Conservation (phyloP, 2,797 vertebrate genomes). For the Delichon dasypus region DNA sequence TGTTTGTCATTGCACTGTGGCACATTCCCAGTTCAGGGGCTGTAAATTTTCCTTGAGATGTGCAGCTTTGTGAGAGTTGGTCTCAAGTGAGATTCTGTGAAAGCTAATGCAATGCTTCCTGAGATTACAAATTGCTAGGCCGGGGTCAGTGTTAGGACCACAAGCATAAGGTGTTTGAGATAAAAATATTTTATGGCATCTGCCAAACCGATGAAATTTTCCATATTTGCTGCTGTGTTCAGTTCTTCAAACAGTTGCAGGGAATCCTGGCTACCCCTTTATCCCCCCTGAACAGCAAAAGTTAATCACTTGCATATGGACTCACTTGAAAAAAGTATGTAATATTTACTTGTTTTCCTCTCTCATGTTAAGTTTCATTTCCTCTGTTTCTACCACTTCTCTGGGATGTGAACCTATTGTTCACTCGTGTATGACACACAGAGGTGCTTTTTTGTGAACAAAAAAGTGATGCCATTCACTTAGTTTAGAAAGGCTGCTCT, state of each 20-base stretch:
- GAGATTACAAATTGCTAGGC: neutral
- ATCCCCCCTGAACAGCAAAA: conserved; percentile 37
- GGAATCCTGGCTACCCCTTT: conserved; percentile 47
- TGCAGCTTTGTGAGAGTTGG: neutral
- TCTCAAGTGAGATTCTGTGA: conserved; percentile 5
- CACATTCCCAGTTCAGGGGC: neutral
- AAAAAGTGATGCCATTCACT: neutral
- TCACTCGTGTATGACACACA: neutral
- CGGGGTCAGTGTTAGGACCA: conserved; percentile 6
- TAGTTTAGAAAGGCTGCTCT: neutral
- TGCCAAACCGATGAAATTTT: conserved; percentile 41
- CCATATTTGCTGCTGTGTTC: conserved; percentile 40
- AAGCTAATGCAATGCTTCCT: neutral
- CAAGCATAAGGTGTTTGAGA: conserved; percentile 23
- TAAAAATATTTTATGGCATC: neutral
- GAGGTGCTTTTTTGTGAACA: neutral
- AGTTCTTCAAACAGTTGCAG: conserved; percentile 25
- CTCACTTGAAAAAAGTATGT: neutral
- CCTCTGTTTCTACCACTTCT: conserved; percentile 33
- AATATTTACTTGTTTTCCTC: conserved; percentile 59
- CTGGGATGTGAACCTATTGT: neutral
- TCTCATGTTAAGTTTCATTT: conserved; percentile 43
- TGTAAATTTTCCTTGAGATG: conserved; percentile 12
- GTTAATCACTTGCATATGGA: conserved; percentile 62
- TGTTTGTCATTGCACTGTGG: neutral